Base-by-base conservation (phyloP, 2,888 invertebrate species). In the Aethes cnicana region DNA sequence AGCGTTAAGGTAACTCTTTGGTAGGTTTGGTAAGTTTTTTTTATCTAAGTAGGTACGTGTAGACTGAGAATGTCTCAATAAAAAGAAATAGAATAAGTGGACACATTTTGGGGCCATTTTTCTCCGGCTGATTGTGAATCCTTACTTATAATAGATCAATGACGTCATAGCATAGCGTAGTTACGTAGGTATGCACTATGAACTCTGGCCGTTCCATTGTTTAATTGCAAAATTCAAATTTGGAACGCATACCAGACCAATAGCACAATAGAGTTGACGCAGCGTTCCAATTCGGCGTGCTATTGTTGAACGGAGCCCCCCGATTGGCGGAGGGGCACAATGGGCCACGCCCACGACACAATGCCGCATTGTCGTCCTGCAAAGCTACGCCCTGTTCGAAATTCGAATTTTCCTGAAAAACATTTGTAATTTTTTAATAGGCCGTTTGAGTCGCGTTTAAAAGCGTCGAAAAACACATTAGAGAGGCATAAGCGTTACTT, bases 291-390 rank as follows among this genome's bases (percentile, higher is more conserved):
- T 86, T 85, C 85, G 85, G 84, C 77, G 79, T 73, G 84, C 85
- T 88, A 89, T 89, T 89, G 88, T 89, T 85, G 78, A 77, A 74
- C 62, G 62, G 66, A 30, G 68, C 67, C 66, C 66, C 63, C 68
- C 71, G 74, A 87, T 89, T 89, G 88, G 88, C 63, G 62, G 78
- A 65, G 64, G 66, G 73, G 71, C 67, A 87, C 88, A 89, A 89
- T 88, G 85, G 84, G 75, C 74, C 79, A 82, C 88, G 88, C 88
- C 88, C 72, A 74, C 81, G 61, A 69, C 79, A 86, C 88, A 88
- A 87, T 87, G 64, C 81, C 83, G 87, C 80, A 89, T 89, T 88
- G 88, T 89, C 73, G 79, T 74, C 58, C 54, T 66, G 69, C 54
- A 54, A 56, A 55, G 70, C 61, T 58, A 78, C 85, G 84, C 85